Base-by-base conservation (phyloP, 2,797 vertebrate genomes). In the Myiotriccus ornatus region DNA sequence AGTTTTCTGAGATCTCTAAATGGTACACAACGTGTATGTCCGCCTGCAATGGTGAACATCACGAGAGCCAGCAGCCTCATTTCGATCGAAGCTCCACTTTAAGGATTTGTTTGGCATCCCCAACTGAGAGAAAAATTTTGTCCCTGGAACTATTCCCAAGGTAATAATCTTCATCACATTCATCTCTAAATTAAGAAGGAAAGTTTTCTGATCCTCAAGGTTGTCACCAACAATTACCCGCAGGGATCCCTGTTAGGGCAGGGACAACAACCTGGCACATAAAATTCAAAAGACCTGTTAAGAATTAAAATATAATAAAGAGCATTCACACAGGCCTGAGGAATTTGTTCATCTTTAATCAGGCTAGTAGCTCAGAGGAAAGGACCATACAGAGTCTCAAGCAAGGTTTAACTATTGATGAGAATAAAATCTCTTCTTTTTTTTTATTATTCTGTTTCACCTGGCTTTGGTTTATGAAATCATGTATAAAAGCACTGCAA, bases 381-480 rank as follows among this genome's bases (percentile, higher is more conserved):
- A 69, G 41, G 34, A 69, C 25, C 30, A 57, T 14, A 62, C 5
- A 67, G 15, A 74, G 30, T 27, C 10, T 64, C 0, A 1, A 65
- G 35, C 7, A 73, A 83, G 15, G n/a, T 39, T 87, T 74, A 83
- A 12, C 23, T 14, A 63, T 14, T 3, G 2, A 64, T 0, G 12
- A 65, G 13, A 53, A 22, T 14, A 63, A 50, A 62, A 32, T 32
- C 34, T 32, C 5, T n/a, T 34, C n/a, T 43, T 41, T 41, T 24
- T 44, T 12, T 9, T 44, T 5, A 0, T 4, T 0, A 60, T 70
- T 70, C 9, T 64, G 15, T 78, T 84, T 52, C 10, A 52, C 12
- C 32, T 57, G 24, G 21, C 21, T 71, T 77, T 78, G 43, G 30
- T 84, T 39, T 32, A 76, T 32, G 22, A 74, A 78, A 17, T 30